Percentiles rank a stretch among this genome's conserved stretches.
Conservation (phyloP, 2,113 vertebrate species). For the Ailuropoda melanoleuca region DNA sequence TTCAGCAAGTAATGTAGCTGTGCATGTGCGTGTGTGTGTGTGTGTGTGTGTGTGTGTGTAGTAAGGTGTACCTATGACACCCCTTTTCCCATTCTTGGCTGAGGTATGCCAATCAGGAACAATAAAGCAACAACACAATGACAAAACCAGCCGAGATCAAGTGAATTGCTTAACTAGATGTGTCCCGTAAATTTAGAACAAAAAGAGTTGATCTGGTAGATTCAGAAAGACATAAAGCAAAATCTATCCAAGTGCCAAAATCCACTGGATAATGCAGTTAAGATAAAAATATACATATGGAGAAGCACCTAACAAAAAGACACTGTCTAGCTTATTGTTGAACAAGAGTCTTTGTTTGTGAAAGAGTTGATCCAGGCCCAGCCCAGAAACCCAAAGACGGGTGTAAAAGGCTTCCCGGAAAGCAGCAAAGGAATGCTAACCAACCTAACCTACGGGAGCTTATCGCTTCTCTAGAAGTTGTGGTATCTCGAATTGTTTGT, state of each 20-base stretch:
- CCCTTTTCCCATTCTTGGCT: neutral
- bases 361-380: neutral
- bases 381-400: neutral
- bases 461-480: slow-evolving; percentile 59
- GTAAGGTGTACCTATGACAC: neutral
- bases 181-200: neutral
- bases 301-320: slow-evolving; percentile 28
- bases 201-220: neutral
- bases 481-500: slow-evolving; percentile 59
- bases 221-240: neutral
- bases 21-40: neutral
- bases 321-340: neutral
- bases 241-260: neutral
- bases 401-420: slow-evolving; percentile 34
- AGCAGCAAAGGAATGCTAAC: slow-evolving; percentile 46
- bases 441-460: slow-evolving; percentile 21
- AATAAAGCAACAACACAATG: neutral
- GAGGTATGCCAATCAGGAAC: neutral
- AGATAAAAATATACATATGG: neutral
- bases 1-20: neutral
- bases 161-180: neutral
- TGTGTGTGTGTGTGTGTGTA: neutral
- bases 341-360: slow-evolving; percentile 39
- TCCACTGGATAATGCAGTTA: neutral
- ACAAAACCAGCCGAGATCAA: neutral